Percentiles rank a stretch among this genome's conserved stretches.
Evolutionary conservation across 2,888 invertebrate genomes (phyloP).

Genomic region (Neocrepidodera transversa): DNA sequence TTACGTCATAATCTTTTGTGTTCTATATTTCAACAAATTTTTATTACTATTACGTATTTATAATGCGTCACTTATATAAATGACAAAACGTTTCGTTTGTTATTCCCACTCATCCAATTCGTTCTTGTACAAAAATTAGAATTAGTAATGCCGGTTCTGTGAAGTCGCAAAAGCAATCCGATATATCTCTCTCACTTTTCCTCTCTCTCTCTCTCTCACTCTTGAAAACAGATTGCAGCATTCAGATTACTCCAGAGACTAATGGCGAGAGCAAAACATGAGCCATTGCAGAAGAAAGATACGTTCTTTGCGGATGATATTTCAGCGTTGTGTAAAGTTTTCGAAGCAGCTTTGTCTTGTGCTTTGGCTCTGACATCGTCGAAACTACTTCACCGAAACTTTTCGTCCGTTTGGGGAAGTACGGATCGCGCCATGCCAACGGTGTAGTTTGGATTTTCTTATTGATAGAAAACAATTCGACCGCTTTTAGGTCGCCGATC

Average conservation of each 20-base stretch:
- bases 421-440: not conserved
- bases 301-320: slow-evolving; percentile 45
- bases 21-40: too few relatives aligned
- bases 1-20: too few relatives aligned
- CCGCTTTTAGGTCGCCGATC: not conserved
- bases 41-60: too few relatives aligned
- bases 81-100: slow-evolving; percentile 20
- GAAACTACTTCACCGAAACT: slow-evolving; percentile 24
- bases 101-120: slow-evolving; percentile 19
- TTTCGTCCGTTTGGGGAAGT: too few relatives aligned
- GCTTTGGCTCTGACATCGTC: slow-evolving; percentile 8
- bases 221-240: slow-evolving; percentile 40
- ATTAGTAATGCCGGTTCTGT: slow-evolving; percentile 20
- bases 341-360: slow-evolving; percentile 35
- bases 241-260: slow-evolving; percentile 47
- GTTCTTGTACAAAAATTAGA: slow-evolving; percentile 14
- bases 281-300: slow-evolving; percentile 49
- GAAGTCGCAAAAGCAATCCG: slow-evolving; percentile 15
- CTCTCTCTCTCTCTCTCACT: not conserved
- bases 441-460: slow-evolving; percentile 1
- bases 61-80: not conserved
- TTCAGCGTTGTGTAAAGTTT: slow-evolving; percentile 38
- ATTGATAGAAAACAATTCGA: slow-evolving; percentile 12
- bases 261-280: slow-evolving; percentile 50
- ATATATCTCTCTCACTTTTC: not conserved